Percentiles rank a stretch among this genome's conserved stretches.
Conservation (phyloP, 2,113 vertebrate species). For the Mesoclemmys tuberculata region DNA sequence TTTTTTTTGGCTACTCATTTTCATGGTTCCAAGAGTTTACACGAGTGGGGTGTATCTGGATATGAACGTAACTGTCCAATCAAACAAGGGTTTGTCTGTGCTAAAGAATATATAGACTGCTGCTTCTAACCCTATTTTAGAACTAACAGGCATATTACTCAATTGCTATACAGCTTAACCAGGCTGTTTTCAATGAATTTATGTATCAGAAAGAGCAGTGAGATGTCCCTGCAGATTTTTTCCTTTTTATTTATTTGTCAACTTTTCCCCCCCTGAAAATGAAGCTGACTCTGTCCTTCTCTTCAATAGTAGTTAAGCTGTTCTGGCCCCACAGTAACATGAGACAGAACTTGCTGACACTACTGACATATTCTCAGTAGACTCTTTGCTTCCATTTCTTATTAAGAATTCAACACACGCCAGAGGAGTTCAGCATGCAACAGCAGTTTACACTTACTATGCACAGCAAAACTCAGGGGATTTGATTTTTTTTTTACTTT, state of each 20-base stretch:
- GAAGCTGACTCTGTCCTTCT: not conserved
- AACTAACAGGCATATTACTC: not conserved
- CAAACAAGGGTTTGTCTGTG: not conserved
- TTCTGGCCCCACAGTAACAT: not conserved
- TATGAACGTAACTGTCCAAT: not conserved
- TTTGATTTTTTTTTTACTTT: not conserved
- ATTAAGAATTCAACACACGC: fast-evolving
- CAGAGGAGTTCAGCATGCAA: not conserved
- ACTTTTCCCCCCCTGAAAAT: constrained; percentile 15
- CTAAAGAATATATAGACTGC: not conserved
- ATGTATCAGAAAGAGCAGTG: not conserved
- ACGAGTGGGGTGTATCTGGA: not conserved
- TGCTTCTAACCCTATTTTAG: not conserved
- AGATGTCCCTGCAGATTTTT: not conserved
- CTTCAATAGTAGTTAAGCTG: not conserved
- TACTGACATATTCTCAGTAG: not conserved
- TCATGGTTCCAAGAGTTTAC: not conserved
- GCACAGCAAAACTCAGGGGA: not conserved
- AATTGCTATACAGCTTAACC: not conserved
- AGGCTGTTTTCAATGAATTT: not conserved
- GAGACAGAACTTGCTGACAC: not conserved
- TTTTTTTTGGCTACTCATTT: not conserved
- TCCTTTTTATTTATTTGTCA: not conserved
- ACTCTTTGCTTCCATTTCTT: not conserved
- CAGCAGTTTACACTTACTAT: not conserved